A percentile compares a stretch with the other conserved stretches of the same genome.
Evolutionary conservation across 2,113 vertebrate genomes (phyloP).

Genomic region (Lates calcarifer): DNA sequence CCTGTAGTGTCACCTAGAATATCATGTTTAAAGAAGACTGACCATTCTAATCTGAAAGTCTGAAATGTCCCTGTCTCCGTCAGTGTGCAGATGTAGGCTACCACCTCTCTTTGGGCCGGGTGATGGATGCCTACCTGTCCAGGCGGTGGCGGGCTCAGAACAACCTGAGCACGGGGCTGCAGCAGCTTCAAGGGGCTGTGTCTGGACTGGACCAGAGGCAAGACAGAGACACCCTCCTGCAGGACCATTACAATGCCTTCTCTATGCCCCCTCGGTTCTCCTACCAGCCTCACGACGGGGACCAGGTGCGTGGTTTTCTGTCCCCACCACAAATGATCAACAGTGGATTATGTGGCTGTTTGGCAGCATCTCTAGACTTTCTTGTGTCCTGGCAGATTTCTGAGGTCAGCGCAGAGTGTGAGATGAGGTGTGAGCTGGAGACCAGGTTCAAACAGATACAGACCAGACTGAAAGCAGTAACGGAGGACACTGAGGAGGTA

Average conservation of each 20-base stretch:
- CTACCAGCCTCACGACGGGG: constrained; percentile 90
- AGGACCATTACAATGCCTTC: constrained; percentile 86
- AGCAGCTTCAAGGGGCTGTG: constrained; percentile 83
- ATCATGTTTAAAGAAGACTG: neutral
- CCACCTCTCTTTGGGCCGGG: constrained; percentile 86
- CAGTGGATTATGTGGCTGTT: neutral
- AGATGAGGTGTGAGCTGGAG: constrained; percentile 86
- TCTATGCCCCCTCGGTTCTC: constrained; percentile 87
- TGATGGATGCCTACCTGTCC: constrained; percentile 84
- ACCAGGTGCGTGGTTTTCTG: constrained; percentile 82
- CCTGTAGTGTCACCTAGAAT: neutral
- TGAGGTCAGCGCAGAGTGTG: constrained; percentile 85
- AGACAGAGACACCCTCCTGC: constrained; percentile 87
- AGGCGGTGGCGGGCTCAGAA: constrained; percentile 81
- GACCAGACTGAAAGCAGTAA: constrained; percentile 83
- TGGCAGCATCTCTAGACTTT: neutral
- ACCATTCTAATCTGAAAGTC: neutral
- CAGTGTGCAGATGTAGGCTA: constrained; percentile 91
- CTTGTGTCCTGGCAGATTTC: constrained; percentile 79
- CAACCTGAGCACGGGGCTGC: constrained; percentile 83
- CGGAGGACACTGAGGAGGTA: constrained; percentile 83
- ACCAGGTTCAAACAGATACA: constrained; percentile 88
- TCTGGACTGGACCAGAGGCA: constrained; percentile 84
- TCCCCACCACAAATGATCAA: accelerated
- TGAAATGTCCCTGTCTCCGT: neutral